These are phyloP conservation scores for Celastrina argiolus DNA, from an alignment of 2,888 invertebrate species.

Conservation along the genomic window DNA sequence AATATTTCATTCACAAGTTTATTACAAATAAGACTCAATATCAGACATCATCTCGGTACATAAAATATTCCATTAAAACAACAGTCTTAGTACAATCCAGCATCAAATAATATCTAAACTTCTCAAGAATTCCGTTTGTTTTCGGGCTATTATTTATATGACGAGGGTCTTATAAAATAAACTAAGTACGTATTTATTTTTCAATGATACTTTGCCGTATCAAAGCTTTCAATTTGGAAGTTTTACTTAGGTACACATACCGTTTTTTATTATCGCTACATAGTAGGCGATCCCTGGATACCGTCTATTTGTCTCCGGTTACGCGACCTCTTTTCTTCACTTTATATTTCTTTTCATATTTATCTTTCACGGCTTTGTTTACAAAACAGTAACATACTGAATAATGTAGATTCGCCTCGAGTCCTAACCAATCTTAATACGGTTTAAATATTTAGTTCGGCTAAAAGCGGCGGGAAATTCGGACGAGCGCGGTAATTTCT, in stretches of 20 bases:
- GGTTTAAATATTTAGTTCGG: not conserved
- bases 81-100: not conserved
- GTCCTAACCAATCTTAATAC: not conserved
- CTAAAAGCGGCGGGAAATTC: not conserved
- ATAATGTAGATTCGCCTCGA: not conserved
- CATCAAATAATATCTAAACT: not conserved
- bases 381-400: not conserved
- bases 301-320: not conserved
- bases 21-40: not conserved
- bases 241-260: conserved; percentile 10
- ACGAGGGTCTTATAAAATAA: conserved; percentile 20
- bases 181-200: not conserved
- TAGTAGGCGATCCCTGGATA: not conserved
- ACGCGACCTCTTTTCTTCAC: too few species aligned
- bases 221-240: conserved; percentile 14
- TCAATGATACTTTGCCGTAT: conserved; percentile 8
- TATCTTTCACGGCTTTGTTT: not conserved
- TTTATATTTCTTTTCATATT: not conserved
- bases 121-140: conserved; percentile 19
- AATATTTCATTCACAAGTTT: too few species aligned
- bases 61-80: conserved; percentile 11
- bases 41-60: not conserved
- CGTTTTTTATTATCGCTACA: not conserved
- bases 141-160: conserved; percentile 16
- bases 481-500: conserved; percentile 5